These are phyloP conservation scores for Penelope pileata DNA, from an alignment of 2,113 vertebrate species.

Conservation along the genomic window DNA sequence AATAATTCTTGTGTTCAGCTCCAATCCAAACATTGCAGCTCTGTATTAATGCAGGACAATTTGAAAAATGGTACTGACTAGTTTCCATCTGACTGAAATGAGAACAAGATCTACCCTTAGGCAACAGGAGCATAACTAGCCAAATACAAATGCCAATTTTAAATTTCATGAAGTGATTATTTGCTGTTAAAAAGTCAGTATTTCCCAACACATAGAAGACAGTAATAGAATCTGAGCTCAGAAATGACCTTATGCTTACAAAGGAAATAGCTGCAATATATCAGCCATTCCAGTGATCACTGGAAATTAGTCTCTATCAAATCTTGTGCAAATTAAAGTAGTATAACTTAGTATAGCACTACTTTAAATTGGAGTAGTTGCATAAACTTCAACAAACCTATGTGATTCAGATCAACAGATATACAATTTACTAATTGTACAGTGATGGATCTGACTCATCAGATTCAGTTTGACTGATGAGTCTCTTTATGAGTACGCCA, in stretches of 20 bases:
- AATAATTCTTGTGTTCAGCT: conserved; percentile 44
- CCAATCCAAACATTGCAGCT: not conserved
- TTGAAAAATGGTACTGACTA: conserved; percentile 67
- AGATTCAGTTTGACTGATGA: not conserved
- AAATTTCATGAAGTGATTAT: conserved; percentile 66
- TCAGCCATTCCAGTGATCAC: conserved; percentile 9
- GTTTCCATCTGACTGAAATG: conserved; percentile 69
- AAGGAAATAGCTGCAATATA: conserved; percentile 47
- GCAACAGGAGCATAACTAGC: conserved; percentile 59
- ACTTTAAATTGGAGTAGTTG: not conserved
- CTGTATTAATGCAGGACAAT: conserved; percentile 26
- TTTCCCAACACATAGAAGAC: conserved; percentile 50
- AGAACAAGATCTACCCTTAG: conserved; percentile 63
- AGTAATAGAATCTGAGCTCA: conserved; percentile 58
- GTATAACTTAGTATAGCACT: not conserved
- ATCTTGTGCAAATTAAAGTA: conserved; percentile 36
- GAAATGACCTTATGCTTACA: conserved; percentile 56
- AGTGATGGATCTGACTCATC: conserved; percentile 5
- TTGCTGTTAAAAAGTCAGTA: conserved; percentile 66
- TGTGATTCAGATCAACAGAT: not conserved
- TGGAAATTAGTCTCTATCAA: conserved; percentile 27
- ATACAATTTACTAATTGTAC: conserved; percentile 35
- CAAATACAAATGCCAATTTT: conserved; percentile 70
- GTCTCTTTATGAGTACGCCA: not conserved
- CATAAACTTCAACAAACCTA: not conserved